Percentiles rank a stretch among this genome's conserved stretches.
Evolutionary conservation across 2,797 vertebrate species (phyloP).

Genomic region (Neosilurus hyrtlii): DNA sequence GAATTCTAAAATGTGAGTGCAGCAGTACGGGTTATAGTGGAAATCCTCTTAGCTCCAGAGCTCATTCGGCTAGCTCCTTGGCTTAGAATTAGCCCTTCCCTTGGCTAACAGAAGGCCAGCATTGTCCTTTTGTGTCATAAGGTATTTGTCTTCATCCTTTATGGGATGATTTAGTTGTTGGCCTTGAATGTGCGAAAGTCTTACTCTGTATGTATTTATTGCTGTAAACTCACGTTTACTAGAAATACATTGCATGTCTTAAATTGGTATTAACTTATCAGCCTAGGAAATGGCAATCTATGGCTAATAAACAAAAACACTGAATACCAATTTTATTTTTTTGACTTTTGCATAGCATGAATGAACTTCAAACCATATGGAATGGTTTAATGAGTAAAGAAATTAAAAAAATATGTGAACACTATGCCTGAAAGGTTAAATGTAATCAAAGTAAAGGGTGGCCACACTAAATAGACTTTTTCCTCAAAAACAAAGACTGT

Average conservation of each 20-base stretch:
- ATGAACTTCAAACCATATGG: too few species aligned
- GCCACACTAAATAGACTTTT: too few species aligned
- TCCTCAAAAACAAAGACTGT: too few species aligned
- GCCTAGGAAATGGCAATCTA: not conserved
- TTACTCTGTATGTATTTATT: not conserved
- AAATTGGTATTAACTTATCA: not conserved
- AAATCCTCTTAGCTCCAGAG: constrained; percentile 72
- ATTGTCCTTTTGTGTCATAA: constrained; percentile 35
- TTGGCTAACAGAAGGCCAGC: constrained; percentile 31
- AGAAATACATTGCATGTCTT: not conserved
- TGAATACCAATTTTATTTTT: too few species aligned
- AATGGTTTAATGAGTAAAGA: too few species aligned
- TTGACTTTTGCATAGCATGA: too few species aligned
- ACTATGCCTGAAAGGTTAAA: too few species aligned
- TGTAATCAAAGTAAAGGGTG: too few species aligned
- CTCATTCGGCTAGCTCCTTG: constrained; percentile 54
- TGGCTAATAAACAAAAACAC: too few species aligned
- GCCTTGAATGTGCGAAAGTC: not conserved
- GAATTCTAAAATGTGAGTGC: not conserved
- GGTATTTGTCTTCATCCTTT: constrained; percentile 17
- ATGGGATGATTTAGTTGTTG: not conserved
- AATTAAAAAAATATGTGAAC: too few species aligned
- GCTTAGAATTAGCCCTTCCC: constrained; percentile 58
- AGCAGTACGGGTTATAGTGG: constrained; percentile 60
- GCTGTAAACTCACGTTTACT: not conserved